Base-by-base conservation (phyloP, 2,888 invertebrate species). In the Hirtodrosophila histrioides region DNA sequence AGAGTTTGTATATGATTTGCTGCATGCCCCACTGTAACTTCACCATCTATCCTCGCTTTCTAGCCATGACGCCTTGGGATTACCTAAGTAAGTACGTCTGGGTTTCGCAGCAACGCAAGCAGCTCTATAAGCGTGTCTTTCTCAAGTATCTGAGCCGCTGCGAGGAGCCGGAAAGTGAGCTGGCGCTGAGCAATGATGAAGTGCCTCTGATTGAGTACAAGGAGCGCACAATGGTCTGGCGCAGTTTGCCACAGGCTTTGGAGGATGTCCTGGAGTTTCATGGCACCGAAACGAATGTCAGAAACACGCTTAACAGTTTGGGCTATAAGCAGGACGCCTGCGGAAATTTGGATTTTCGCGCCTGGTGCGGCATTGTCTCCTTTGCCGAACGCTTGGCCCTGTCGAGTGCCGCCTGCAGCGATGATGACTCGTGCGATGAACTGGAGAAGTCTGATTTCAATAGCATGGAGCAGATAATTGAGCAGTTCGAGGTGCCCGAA, bases 341-440 rank as follows among this genome's bases (percentile, higher is more conserved):
- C 62, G 61, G 94, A 94, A 86, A 95, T 43, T 63, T 91, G 31
- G 94, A 95, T 84, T 96, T 95, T 89, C 93, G 95, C 23, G 94
- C 94, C 0, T 97, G 96, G 95, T 95, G 96, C 84, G 96, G 96
- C 0, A 91, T 97, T 36, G 95, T 95, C 72, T 96, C 96, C 0
- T 92, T 95, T 54, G 94, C 95, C 69, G 97, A 97, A 90, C 93
- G 97, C 51, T 92, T 91, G 50, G 89, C 89, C 2, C 60, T 90
- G 35, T 76, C 85, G 3, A 80, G 88, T 69, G 93, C 23, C 85
- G 93, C 5, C 0, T 74, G 72, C 35, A 93, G 94, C 2, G 96
- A 80, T 46, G 80, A 80, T 4, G 83, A 96, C 92, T 95, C 95
- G 0, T 94, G 94, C 63, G 94, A 95, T 83, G 95, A 95, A 94